A percentile compares a stretch with the other conserved stretches of the same genome.
Conservation (phyloP, 2,113 vertebrate species). For the Oxygymnocypris stewartii region DNA sequence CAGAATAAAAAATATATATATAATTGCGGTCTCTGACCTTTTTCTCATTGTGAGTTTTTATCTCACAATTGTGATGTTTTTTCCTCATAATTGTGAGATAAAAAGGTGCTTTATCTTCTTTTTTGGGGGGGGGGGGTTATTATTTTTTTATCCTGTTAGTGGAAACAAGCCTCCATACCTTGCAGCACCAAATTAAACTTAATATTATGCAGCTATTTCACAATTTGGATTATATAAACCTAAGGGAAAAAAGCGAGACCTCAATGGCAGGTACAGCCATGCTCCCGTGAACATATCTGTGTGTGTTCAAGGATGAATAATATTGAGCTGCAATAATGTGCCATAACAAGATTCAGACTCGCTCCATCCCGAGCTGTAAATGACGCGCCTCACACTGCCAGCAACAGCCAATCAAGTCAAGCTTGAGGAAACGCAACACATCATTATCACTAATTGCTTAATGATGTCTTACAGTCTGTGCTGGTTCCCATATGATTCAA, state of each 20-base stretch:
- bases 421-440: background rate
- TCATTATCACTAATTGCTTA: constrained; percentile 37
- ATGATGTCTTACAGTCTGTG: constrained; percentile 35
- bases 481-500: constrained; percentile 44
- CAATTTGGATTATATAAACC: too few relatives aligned
- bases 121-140: too few relatives aligned
- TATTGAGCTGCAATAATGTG: background rate
- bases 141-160: too few relatives aligned
- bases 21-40: too few relatives aligned
- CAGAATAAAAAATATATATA: too few relatives aligned
- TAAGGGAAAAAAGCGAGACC: too few relatives aligned
- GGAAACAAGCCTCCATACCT: too few relatives aligned
- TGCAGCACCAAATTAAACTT: background rate
- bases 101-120: too few relatives aligned
- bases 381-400: background rate
- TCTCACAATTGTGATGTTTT: too few relatives aligned
- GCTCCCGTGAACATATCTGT: background rate
- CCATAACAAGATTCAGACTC: background rate
- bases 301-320: background rate
- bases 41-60: too few relatives aligned
- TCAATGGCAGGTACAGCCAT: background rate
- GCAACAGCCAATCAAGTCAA: constrained; percentile 36
- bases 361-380: background rate
- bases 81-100: too few relatives aligned
- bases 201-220: background rate